These are phyloP conservation scores for Eucera pruinosa DNA, from an alignment of 2,888 invertebrate species.

Conservation along the genomic window DNA sequence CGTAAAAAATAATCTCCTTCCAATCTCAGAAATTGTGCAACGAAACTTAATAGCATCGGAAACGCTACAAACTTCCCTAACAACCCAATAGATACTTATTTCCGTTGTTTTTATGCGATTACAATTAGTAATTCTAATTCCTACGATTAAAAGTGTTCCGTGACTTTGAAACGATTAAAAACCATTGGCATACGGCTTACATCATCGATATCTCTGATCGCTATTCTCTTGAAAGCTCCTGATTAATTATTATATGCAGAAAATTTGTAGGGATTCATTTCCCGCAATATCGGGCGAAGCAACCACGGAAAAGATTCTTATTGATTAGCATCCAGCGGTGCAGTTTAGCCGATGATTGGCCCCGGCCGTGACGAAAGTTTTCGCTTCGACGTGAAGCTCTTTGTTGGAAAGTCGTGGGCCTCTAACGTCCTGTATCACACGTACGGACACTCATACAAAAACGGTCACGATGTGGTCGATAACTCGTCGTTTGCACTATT, in stretches of 20 bases:
- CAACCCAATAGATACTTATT: no score
- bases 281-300: neutral
- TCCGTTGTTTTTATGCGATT: no score
- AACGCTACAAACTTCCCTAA: no score
- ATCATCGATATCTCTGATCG: neutral
- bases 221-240: neutral
- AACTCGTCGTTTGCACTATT: slow-evolving; percentile 63
- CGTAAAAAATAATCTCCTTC: no score
- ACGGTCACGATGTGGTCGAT: slow-evolving; percentile 48
- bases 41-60: no score
- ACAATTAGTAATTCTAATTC: no score
- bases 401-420: slow-evolving; percentile 39
- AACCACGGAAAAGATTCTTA: slow-evolving; percentile 25
- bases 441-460: neutral
- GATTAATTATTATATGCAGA: no score
- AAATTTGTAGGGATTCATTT: neutral
- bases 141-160: no score
- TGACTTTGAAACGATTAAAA: no score
- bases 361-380: slow-evolving; percentile 32
- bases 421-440: slow-evolving; percentile 14
- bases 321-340: slow-evolving; percentile 26
- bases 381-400: slow-evolving; percentile 14
- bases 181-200: no score
- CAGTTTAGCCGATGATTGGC: slow-evolving; percentile 24
- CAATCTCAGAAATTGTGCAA: no score